These are phyloP conservation scores for Tachina fera DNA, from an alignment of 2,888 invertebrate genomes.

Conservation along the genomic window DNA sequence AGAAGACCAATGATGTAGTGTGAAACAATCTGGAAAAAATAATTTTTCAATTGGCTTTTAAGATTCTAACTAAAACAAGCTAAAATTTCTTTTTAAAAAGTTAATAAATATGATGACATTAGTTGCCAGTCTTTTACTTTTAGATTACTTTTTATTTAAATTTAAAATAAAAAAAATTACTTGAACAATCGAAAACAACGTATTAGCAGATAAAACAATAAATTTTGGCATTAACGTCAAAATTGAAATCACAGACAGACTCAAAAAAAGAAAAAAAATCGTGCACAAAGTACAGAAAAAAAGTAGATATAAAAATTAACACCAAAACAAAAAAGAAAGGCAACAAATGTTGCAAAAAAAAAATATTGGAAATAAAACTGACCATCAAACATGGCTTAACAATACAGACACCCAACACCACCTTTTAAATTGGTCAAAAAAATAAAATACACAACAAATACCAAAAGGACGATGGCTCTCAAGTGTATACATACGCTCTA, in stretches of 20 bases:
- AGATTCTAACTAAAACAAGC: too few species aligned
- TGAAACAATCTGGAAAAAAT: too few species aligned
- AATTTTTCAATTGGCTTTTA: too few species aligned
- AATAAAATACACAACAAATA: conserved; percentile 37
- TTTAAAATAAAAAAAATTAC: conserved; percentile 33
- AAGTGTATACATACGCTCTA: neutral
- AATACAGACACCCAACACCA: conserved; percentile 47
- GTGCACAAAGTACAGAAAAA: neutral
- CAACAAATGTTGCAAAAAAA: conserved; percentile 49
- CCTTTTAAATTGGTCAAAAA: conserved; percentile 47
- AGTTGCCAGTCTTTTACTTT: conserved; percentile 22
- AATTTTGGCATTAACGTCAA: conserved; percentile 73
- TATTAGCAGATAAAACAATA: conserved; percentile 71
- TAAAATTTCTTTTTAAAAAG: too few species aligned
- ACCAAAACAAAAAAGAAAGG: conserved; percentile 45
- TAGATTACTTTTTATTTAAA: conserved; percentile 6
- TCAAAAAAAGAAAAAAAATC: conserved; percentile 19
- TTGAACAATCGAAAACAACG: conserved; percentile 23
- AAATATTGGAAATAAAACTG: conserved; percentile 56
- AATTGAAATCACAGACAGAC: conserved; percentile 68
- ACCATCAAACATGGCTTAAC: conserved; percentile 69
- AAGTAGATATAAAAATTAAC: conserved; percentile 54
- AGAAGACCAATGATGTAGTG: too few species aligned
- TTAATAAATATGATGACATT: conserved; percentile 45
- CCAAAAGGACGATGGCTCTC: conserved; percentile 19